phyloP scores from a whole-genome alignment of 2,797 vertebrate species.

The Lemur catta region DNA sequence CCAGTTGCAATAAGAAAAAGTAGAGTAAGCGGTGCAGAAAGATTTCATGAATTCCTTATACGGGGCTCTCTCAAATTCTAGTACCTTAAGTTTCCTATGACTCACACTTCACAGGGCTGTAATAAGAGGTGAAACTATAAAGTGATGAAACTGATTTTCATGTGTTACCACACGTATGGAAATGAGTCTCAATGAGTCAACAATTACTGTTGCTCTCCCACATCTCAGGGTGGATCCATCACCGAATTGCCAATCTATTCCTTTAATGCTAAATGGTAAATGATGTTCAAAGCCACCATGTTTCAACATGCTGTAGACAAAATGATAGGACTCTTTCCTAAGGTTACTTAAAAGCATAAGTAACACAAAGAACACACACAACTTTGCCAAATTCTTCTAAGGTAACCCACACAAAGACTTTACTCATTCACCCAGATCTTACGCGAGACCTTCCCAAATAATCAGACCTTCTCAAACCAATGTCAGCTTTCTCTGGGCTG shows the following conservation, averaged over 20 bases:
- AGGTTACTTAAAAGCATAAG: conserved; percentile 6
- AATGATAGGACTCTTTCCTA: background rate
- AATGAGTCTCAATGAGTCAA: conserved; percentile 36
- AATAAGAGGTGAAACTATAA: background rate
- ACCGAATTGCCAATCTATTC: background rate
- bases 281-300: background rate
- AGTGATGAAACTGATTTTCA: conserved; percentile 35
- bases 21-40: conserved; percentile 3
- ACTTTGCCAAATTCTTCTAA: conserved; percentile 27
- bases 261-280: conserved; percentile 1
- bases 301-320: background rate
- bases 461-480: conserved; percentile 18
- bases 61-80: background rate
- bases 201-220: background rate
- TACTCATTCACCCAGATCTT: background rate
- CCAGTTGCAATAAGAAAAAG: background rate
- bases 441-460: background rate
- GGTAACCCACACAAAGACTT: background rate
- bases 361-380: background rate
- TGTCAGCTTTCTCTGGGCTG: conserved; percentile 7
- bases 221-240: background rate
- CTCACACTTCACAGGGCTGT: conserved; percentile 34
- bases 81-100: conserved; percentile 41
- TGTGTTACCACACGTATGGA: background rate
- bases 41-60: conserved; percentile 60